phyloP scores from a whole-genome alignment of 2,888 invertebrate species.

The Anticlea derivata region DNA sequence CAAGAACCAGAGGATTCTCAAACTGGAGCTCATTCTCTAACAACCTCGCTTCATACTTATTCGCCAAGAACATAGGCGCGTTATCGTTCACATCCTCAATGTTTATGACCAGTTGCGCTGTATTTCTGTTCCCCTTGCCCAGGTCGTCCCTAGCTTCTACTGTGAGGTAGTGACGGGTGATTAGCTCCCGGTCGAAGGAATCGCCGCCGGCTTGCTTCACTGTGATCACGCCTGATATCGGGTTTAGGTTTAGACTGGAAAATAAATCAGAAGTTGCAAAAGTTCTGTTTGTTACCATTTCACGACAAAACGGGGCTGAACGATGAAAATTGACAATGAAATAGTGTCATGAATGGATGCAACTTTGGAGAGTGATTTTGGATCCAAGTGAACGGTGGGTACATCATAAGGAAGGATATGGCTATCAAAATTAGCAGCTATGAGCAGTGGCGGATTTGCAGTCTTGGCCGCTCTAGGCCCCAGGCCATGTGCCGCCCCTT shows the following conservation, averaged over 20 bases:
- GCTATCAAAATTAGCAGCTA: no score
- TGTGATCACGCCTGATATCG: slow-evolving; percentile 92
- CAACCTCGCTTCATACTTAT: slow-evolving; percentile 91
- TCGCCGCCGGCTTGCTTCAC: slow-evolving; percentile 90
- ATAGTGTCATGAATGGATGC: no score
- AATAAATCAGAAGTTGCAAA: background rate
- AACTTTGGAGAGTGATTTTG: no score
- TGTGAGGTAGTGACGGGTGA: slow-evolving; percentile 92
- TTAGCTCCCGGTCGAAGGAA: slow-evolving; percentile 93
- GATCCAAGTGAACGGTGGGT: no score
- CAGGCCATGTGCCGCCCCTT: no score
- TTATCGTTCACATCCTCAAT: slow-evolving; percentile 96
- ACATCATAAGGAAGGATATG: no score
- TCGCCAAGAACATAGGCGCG: slow-evolving; percentile 92
- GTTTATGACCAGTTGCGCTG: slow-evolving; percentile 91
- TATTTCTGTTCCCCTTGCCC: slow-evolving; percentile 90
- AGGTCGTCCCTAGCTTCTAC: slow-evolving; percentile 95
- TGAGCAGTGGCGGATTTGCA: no score
- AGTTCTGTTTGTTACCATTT: no score
- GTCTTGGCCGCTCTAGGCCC: no score
- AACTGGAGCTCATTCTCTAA: slow-evolving; percentile 92
- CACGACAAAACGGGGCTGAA: no score
- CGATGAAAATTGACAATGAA: no score
- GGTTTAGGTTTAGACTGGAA: slow-evolving; percentile 89
- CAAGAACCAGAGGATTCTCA: slow-evolving; percentile 89